Evolutionary conservation across 1,140 invertebrate genomes (phyloP).

Genomic region (Zaprionus kolodkinae): DNA sequence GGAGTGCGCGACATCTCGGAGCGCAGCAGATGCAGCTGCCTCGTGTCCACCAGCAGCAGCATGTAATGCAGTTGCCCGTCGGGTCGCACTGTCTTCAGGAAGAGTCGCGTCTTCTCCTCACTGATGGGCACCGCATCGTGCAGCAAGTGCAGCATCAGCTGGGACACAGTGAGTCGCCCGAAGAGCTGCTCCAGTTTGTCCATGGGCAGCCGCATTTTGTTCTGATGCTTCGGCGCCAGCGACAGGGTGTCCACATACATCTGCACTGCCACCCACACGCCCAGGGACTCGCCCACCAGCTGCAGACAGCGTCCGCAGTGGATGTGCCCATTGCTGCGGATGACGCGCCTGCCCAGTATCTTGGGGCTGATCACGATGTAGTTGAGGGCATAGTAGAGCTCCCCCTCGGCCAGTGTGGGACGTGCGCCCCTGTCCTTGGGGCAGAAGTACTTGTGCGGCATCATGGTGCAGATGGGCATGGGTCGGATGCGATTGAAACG

Average conservation of each 20-base stretch:
- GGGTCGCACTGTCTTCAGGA: conserved; percentile 48
- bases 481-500: conserved; percentile 24
- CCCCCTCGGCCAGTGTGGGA: conserved; percentile 1
- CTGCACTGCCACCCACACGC: conserved; percentile 8
- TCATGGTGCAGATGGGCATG: conserved; percentile 34
- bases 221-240: not conserved
- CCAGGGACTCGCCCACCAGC: conserved; percentile 33
- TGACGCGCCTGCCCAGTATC: conserved; percentile 2
- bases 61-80: conserved; percentile 54
- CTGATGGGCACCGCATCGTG: conserved; percentile 31
- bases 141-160: conserved; percentile 53
- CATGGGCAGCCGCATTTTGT: not conserved
- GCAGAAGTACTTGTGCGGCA: conserved; percentile 29
- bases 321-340: not conserved
- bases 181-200: conserved; percentile 25
- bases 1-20: conserved; percentile 29
- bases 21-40: conserved; percentile 39
- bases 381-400: conserved; percentile 52
- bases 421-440: not conserved
- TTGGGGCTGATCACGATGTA: conserved; percentile 34
- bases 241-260: conserved; percentile 48
- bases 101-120: conserved; percentile 25
- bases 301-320: conserved; percentile 47
- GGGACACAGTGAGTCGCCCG: conserved; percentile 40
- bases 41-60: conserved; percentile 31